phyloP scores from a whole-genome alignment of 2,888 invertebrate species.

The Patella ulyssiponensis region DNA sequence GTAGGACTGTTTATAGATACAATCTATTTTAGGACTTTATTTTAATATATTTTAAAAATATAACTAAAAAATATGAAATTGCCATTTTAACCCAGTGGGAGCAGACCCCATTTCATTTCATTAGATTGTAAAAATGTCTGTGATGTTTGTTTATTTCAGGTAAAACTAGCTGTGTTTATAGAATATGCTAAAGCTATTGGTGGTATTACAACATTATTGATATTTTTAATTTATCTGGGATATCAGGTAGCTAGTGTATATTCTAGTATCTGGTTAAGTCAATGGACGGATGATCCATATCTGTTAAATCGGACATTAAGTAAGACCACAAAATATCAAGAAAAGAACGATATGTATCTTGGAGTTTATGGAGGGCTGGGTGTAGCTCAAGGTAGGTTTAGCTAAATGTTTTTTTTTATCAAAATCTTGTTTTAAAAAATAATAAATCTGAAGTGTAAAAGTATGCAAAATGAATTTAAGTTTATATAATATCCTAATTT shows the following conservation, averaged over 20 bases:
- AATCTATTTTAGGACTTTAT: too few relatives aligned
- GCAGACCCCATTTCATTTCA: too few relatives aligned
- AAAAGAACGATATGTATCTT: slow-evolving; percentile 69
- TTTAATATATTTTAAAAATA: too few relatives aligned
- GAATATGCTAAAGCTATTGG: slow-evolving; percentile 88
- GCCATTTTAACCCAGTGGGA: too few relatives aligned
- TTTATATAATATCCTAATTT: too few relatives aligned
- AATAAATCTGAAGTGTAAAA: too few relatives aligned
- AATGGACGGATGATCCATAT: slow-evolving; percentile 69
- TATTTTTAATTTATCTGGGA: slow-evolving; percentile 76
- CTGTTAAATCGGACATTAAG: slow-evolving; percentile 54
- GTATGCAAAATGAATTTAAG: too few relatives aligned
- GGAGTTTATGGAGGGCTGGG: slow-evolving; percentile 73
- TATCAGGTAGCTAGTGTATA: slow-evolving; percentile 63
- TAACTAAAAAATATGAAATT: too few relatives aligned
- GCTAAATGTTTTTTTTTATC: too few relatives aligned
- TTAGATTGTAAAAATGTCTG: too few relatives aligned
- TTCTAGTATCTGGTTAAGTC: slow-evolving; percentile 69
- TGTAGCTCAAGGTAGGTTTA: slow-evolving; percentile 59
- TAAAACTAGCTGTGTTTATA: slow-evolving; percentile 89
- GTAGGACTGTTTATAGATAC: too few relatives aligned
- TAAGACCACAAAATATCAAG: slow-evolving; percentile 52
- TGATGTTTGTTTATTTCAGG: slow-evolving; percentile 69
- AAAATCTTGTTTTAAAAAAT: too few relatives aligned
- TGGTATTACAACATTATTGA: slow-evolving; percentile 82